phyloP scores from a whole-genome alignment of 1,140 invertebrate genomes.

The Phocides pigmalion region DNA sequence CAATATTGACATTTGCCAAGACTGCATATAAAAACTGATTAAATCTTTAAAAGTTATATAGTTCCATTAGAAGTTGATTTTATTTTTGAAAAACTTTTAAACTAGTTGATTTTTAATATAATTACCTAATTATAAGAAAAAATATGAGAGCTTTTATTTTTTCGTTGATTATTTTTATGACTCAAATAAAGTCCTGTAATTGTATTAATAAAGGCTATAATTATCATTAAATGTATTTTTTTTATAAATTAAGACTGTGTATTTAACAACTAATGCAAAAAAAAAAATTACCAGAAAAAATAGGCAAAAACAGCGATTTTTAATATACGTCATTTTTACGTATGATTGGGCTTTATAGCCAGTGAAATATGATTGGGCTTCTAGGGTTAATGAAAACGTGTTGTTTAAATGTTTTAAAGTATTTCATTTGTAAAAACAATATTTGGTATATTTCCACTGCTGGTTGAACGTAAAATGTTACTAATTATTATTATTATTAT shows the following conservation, averaged over 20 bases:
- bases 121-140: slow-evolving; percentile 29
- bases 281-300: slow-evolving; percentile 17
- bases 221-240: slow-evolving; percentile 22
- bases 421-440: too few species aligned
- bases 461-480: too few species aligned
- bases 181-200: slow-evolving; percentile 16
- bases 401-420: too few species aligned
- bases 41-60: slow-evolving; percentile 26
- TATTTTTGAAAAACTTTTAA: slow-evolving; percentile 28
- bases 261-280: slow-evolving; percentile 10
- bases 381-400: slow-evolving; percentile 4
- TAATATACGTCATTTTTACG: slow-evolving; percentile 38
- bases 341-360: slow-evolving; percentile 22
- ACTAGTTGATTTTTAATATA: slow-evolving; percentile 21
- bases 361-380: slow-evolving; percentile 6
- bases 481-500: too few species aligned
- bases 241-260: slow-evolving; percentile 22
- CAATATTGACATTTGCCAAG: slow-evolving; percentile 38
- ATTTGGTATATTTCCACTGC: too few species aligned
- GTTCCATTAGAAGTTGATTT: slow-evolving; percentile 27
- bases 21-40: slow-evolving; percentile 19
- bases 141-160: slow-evolving; percentile 22
- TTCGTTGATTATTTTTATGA: slow-evolving; percentile 24
- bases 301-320: slow-evolving; percentile 12
- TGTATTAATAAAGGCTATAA: slow-evolving; percentile 26